Conservation (phyloP, 2,888 invertebrate species). For the Acanthococcus lagerstroemiae region DNA sequence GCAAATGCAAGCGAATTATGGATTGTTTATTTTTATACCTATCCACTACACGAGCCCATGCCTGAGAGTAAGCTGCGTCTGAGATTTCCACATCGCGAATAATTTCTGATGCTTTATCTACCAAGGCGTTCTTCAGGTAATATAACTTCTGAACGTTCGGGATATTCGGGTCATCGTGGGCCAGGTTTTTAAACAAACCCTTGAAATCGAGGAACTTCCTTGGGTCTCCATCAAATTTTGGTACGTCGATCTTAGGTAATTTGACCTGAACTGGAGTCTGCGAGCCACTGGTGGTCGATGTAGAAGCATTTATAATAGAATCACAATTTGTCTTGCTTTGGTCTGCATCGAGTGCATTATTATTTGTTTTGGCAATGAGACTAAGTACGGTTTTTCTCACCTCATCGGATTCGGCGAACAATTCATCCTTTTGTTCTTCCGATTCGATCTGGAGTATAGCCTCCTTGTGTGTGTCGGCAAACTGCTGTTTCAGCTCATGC, state of each 20-base stretch:
- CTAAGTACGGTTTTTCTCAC: not conserved
- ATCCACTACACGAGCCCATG: not conserved
- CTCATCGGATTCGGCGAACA: not conserved
- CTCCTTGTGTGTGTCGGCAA: too few species aligned
- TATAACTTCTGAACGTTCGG: not conserved
- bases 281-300: not conserved
- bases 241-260: not conserved
- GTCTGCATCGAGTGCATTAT: not conserved
- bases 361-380: not conserved
- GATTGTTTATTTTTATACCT: not conserved
- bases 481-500: too few species aligned
- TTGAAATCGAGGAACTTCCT: slow-evolving; percentile 1
- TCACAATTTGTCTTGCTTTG: not conserved
- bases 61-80: too few species aligned
- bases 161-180: not conserved
- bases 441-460: too few species aligned
- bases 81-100: not conserved
- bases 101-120: not conserved
- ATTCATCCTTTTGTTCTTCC: too few species aligned
- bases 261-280: not conserved
- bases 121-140: not conserved
- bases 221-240: slow-evolving; percentile 7
- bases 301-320: not conserved
- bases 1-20: not conserved
- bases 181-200: not conserved